A percentile compares a stretch with the other conserved stretches of the same genome.
These are phyloP conservation scores for Vidua macroura DNA, from an alignment of 2,113 vertebrate species.

Conservation along the genomic window DNA sequence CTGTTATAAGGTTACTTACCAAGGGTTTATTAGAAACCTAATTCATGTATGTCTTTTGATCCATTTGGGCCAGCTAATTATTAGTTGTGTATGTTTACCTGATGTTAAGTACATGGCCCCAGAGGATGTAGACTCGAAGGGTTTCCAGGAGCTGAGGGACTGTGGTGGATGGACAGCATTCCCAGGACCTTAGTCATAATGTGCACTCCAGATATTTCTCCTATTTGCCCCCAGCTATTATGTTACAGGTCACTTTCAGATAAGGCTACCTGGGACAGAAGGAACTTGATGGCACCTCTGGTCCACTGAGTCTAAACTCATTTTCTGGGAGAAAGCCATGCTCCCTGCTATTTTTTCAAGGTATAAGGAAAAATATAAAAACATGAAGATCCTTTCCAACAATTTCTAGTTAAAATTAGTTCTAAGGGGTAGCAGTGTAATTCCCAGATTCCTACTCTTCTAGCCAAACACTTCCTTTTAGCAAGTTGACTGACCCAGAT, in stretches of 20 bases:
- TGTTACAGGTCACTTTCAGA: background rate
- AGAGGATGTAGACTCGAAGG: conserved; percentile 7
- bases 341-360: background rate
- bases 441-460: background rate
- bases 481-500: background rate
- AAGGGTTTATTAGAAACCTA: conserved; percentile 40
- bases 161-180: conserved; percentile 4
- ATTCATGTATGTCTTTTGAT: conserved; percentile 12
- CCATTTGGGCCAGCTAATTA: conserved; percentile 28
- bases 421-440: background rate
- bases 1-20: conserved; percentile 21
- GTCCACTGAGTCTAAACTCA: background rate
- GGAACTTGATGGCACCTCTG: background rate
- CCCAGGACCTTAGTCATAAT: conserved; percentile 23
- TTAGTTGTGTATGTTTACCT: conserved; percentile 12
- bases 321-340: background rate
- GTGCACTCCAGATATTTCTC: background rate
- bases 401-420: background rate
- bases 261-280: background rate
- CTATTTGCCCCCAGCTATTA: background rate
- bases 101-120: conserved; percentile 23
- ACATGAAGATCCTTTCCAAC: background rate
- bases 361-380: background rate
- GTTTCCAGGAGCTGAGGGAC: background rate
- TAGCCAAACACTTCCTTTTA: background rate